These are phyloP conservation scores for Fregetta grallaria DNA, from an alignment of 2,113 vertebrate genomes.

Conservation along the genomic window DNA sequence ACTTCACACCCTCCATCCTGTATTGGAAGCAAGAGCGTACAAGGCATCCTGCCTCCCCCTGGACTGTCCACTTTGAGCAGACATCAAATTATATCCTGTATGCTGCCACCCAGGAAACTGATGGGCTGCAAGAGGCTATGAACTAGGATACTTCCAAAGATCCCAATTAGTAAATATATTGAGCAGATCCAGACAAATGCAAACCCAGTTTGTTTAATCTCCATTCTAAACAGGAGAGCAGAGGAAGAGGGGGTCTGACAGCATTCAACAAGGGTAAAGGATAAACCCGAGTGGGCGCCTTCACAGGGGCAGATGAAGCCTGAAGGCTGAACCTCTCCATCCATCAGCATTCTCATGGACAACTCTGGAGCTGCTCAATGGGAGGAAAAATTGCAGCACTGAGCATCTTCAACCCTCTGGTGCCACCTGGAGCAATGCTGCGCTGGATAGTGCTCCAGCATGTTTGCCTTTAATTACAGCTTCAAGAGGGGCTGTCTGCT, in stretches of 20 bases:
- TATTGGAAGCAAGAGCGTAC: not conserved
- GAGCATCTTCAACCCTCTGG: not conserved
- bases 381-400: not conserved
- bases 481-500: not conserved
- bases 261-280: not conserved
- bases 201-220: not conserved
- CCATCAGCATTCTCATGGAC: not conserved
- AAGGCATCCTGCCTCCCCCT: not conserved
- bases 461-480: not conserved
- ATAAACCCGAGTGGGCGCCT: not conserved
- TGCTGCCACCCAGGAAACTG: not conserved
- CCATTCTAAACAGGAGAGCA: not conserved
- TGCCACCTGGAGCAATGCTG: slow-evolving; percentile 21
- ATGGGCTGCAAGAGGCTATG: not conserved
- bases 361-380: not conserved
- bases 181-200: not conserved
- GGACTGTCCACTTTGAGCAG: not conserved
- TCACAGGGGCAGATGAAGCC: not conserved
- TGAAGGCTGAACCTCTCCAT: not conserved
- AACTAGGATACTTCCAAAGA: not conserved
- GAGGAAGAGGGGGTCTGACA: not conserved
- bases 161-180: not conserved
- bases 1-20: not conserved
- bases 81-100: not conserved
- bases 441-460: not conserved